Evolutionary conservation across 2,888 invertebrate genomes (phyloP).

Genomic region (Tetropium fuscum): DNA sequence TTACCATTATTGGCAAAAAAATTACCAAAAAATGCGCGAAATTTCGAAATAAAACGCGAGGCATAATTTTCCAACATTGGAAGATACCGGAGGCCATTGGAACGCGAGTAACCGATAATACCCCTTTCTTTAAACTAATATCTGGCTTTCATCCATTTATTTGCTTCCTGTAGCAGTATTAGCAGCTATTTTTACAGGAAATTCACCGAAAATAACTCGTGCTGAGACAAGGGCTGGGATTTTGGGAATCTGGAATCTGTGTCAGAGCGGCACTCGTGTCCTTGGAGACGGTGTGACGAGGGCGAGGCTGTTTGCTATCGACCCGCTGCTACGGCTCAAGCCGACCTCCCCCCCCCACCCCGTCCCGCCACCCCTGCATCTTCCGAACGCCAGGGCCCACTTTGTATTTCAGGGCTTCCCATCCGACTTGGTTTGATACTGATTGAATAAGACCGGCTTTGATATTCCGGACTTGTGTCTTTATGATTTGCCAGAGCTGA

Average conservation of each 20-base stretch:
- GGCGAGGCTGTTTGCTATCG: conserved; percentile 54
- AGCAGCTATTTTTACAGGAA: too few species aligned
- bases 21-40: too few species aligned
- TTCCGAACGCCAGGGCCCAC: conserved; percentile 2
- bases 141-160: too few species aligned
- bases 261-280: conserved; percentile 49
- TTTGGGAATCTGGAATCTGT: conserved; percentile 49
- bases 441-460: conserved; percentile 31
- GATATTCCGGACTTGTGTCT: conserved; percentile 4
- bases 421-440: conserved; percentile 26
- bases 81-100: too few species aligned
- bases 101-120: too few species aligned
- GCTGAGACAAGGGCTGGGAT: conserved; percentile 23
- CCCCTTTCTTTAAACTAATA: too few species aligned
- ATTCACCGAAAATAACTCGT: too few species aligned
- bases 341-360: conserved; percentile 38
- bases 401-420: conserved; percentile 32
- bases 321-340: conserved; percentile 35
- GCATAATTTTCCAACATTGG: too few species aligned
- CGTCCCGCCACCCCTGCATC: conserved; percentile 22
- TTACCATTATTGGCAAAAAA: too few species aligned
- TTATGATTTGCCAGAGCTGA: too few species aligned
- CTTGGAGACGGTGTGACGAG: conserved; percentile 53
- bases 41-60: too few species aligned
- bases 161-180: too few species aligned